Evolutionary conservation across 2,888 invertebrate genomes (phyloP), one percentile per base, ranked within the genome.

Genomic region (Embidobia sp.): DNA sequence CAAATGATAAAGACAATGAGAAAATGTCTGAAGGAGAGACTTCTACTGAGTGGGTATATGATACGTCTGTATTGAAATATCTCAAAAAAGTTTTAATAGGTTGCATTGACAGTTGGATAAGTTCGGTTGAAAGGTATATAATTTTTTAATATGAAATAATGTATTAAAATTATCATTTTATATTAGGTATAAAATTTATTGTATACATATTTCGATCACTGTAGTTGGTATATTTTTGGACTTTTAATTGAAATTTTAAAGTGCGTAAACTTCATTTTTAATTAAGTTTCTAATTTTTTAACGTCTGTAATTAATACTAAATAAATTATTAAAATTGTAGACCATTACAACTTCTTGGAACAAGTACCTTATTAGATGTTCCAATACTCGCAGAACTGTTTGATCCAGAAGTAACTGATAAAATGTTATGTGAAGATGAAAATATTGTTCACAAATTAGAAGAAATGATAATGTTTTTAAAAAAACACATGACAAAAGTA

Each of bases 261-360:
- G n/a, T n/a, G n/a, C n/a, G n/a, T n/a, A n/a, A n/a, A n/a, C n/a
- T n/a, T n/a, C n/a, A n/a, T n/a, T n/a, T n/a, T n/a, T n/a, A n/a
- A n/a, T n/a, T n/a, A n/a, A n/a, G n/a, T n/a, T n/a, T n/a, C n/a
- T n/a, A 46, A 15, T 31, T 49, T 40, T 22, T 22, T 22, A 22
- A 4, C 6, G 3, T 22, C 3, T 22, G 6, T 22, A 22, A 22
- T 22, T 6, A 22, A 4, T 22, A 4, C 6, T 22, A 4, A 22
- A 4, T 4, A 3, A 22, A 4, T 22, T 22, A 6, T 22, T 22
- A 22, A 33, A 15, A 7, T 61, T 90, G 80, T 57, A 94, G 95
- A 92, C 94, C 94, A 0, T 91, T 94, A 79, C 93, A 94, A 78
- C 94, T 95, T 84, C 92, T 95, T 5, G 94, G 94, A 85, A 94